phyloP scores from a whole-genome alignment of 2,113 vertebrate genomes.

The Tachysurus fulvidraco region DNA sequence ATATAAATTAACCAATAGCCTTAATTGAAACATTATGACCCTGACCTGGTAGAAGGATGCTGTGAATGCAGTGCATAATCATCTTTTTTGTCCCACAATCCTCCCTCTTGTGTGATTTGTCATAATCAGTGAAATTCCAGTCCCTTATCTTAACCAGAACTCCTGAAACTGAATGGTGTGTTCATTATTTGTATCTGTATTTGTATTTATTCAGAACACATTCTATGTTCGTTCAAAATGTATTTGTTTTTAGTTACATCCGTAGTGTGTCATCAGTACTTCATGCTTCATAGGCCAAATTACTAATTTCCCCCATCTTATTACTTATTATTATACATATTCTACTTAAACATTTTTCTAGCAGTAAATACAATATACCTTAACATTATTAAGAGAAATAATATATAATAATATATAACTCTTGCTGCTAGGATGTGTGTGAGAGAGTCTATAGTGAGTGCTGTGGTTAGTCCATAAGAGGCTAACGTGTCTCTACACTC shows the following conservation, averaged over 20 bases:
- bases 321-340: not conserved
- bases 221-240: not conserved
- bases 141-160: not conserved
- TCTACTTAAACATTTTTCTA: not conserved
- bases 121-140: not conserved
- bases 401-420: not conserved
- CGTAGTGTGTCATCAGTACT: not conserved
- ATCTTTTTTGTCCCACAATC: not conserved
- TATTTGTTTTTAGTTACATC: not conserved
- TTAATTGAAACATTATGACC: no score
- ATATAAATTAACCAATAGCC: no score
- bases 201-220: not conserved
- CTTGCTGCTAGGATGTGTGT: conserved; percentile 26
- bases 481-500: conserved; percentile 2
- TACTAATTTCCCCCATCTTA: not conserved
- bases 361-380: not conserved
- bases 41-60: not conserved
- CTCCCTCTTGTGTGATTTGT: no score
- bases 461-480: conserved; percentile 36
- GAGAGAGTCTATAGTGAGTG: conserved; percentile 32
- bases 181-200: not conserved
- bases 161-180: not conserved
- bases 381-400: not conserved
- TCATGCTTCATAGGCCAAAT: not conserved
- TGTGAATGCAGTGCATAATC: not conserved